Evolutionary conservation across 1,140 invertebrate species (phyloP), one percentile per base, ranked within the genome.

Genomic region (Drosophila setifemur): DNA sequence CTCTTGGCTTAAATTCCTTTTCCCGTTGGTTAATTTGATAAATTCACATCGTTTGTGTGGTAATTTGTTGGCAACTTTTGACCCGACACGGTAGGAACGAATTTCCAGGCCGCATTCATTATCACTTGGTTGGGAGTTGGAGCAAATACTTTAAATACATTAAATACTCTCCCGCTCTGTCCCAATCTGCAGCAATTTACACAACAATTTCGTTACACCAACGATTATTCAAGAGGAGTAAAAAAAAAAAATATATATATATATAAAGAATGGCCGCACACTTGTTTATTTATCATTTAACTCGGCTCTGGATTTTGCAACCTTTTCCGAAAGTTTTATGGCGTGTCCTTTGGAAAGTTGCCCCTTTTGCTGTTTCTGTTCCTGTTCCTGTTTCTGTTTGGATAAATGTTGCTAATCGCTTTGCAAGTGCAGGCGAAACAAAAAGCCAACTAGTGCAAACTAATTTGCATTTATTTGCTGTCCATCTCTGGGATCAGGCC

Each of bases 201-300:
- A 63, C 74, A 73, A 52, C 29, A 35, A 60, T 71, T 58, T 48
- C 11, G 25, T 47, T 37, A 35, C 45, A 33, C 33, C 18, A n/a
- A 23, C 42, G 39, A 49, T 64, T 64, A 68, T 45, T 68, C n/a
- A 45, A 71, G 29, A 40, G 25, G 43, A 52, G 33, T 26, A 42
- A 42, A 33, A 37, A 44, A n/a, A n/a, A n/a, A n/a, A n/a, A n/a
- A n/a, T n/a, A n/a, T n/a, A n/a, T n/a, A n/a, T n/a, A n/a, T n/a
- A n/a, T n/a, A 31, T 16, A 29, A 83, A 49, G 48, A 81, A 58
- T 71, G 70, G 42, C 57, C 53, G 54, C 55, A 71, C 64, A 79
- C 79, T 79, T 83, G 78, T 79, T 85, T 85, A 74, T 83, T 79
- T 85, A 79, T 85, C 70, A 85, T 85, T 79, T 85, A 63, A 73